Evolutionary conservation across 2,888 invertebrate genomes (phyloP).

Genomic region (Masnerella sp.): DNA sequence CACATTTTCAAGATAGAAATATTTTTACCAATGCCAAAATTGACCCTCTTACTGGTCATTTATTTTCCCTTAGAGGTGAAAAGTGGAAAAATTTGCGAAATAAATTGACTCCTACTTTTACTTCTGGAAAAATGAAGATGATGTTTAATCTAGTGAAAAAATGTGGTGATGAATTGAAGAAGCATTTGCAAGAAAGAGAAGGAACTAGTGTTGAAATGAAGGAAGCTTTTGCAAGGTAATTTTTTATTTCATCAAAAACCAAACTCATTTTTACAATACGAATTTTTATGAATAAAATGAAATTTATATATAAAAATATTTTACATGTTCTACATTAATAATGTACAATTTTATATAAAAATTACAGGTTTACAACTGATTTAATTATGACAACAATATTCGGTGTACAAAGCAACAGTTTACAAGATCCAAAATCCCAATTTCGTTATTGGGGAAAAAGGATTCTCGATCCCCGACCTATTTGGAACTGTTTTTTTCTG

Average conservation of each 20-base stretch:
- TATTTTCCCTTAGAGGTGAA: constrained; percentile 69
- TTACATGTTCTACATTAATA: background rate
- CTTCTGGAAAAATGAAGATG: constrained; percentile 74
- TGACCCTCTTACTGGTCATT: constrained; percentile 70
- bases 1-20: constrained; percentile 73
- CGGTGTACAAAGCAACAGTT: constrained; percentile 68
- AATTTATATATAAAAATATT: no score
- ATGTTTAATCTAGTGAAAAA: constrained; percentile 70
- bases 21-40: constrained; percentile 68
- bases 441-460: constrained; percentile 70
- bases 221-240: constrained; percentile 67
- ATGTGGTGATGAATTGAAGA: constrained; percentile 63
- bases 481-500: constrained; percentile 52
- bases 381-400: constrained; percentile 71
- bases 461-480: constrained; percentile 49
- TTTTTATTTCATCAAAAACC: no score
- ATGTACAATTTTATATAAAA: background rate
- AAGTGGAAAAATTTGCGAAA: constrained; percentile 74
- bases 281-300: no score
- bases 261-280: no score
- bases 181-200: constrained; percentile 40
- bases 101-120: constrained; percentile 76
- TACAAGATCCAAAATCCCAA: constrained; percentile 67
- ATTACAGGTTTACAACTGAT: constrained; percentile 67
- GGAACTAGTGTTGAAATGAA: constrained; percentile 62